phyloP scores from a whole-genome alignment of 2,888 invertebrate species.

The Cerceris ruficornis region DNA sequence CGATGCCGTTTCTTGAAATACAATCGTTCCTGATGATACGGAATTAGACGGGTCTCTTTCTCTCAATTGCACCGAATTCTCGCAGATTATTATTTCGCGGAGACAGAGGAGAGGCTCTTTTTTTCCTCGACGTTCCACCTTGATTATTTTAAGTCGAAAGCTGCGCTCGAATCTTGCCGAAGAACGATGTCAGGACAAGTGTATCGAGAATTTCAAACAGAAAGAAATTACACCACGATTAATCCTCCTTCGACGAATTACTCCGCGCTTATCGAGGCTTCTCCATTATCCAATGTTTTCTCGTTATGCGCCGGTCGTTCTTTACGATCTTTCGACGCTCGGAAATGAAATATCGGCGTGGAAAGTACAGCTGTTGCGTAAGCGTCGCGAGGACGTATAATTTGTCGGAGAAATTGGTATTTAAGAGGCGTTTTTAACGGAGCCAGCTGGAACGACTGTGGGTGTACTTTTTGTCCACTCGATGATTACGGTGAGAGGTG shows the following conservation, averaged over 20 bases:
- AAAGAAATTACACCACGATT: background rate
- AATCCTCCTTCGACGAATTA: background rate
- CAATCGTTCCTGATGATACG: no score
- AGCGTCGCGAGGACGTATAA: constrained; percentile 27
- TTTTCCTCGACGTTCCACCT: no score
- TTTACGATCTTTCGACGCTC: constrained; percentile 1
- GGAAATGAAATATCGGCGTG: constrained; percentile 10
- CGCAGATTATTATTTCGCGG: no score
- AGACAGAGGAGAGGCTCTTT: no score
- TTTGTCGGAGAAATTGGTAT: constrained; percentile 39
- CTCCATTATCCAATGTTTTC: constrained; percentile 3
- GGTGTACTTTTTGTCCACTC: constrained; percentile 49
- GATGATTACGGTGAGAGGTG: background rate
- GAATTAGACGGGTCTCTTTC: no score
- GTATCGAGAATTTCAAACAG: background rate
- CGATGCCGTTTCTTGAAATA: no score
- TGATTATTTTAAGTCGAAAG: no score
- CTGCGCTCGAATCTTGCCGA: no score
- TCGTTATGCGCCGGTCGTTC: background rate
- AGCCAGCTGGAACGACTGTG: constrained; percentile 46
- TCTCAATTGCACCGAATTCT: no score
- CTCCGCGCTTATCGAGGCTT: background rate
- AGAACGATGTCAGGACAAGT: background rate
- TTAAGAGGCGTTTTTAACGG: constrained; percentile 27
- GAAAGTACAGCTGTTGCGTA: constrained; percentile 24